Evolutionary conservation across 1,140 invertebrate species (phyloP), one percentile per base, ranked within the genome.

Genomic region (Leptonema lineaticorne): DNA sequence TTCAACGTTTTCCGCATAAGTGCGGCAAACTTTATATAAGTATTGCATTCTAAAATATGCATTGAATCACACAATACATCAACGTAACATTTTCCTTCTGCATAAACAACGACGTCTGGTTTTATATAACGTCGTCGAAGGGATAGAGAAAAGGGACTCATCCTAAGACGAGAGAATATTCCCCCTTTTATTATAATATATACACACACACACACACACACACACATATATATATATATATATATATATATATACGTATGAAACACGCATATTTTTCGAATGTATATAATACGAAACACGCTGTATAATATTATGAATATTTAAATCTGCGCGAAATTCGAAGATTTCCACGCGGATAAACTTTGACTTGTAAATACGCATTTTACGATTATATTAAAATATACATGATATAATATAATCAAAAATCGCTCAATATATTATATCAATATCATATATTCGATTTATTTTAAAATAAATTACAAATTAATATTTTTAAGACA

Each of bases 61-160:
- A 70, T 70, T 46, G 45, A 60, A 67, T 56, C 57, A 70, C 69
- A 63, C 57, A 62, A 50, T 60, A 67, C 63, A 59, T 56, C 56
- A 70, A 26, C 50, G 50, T 53, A 53, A 53, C 50, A 22, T 59
- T 56, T 64, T 69, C 63, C 45, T 69, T 59, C 11, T 65, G 26
- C 68, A 68, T 58, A 63, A 33, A 56, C 57, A 30, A 68, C 48
- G 59, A 48, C 26, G 46, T 26, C 16, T 20, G 60, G 30, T 59
- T 33, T 37, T 30, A 53, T 22, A 53, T 9, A 20, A 48, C 46
- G n/a, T n/a, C n/a, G n/a, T n/a, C n/a, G n/a, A n/a, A n/a, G 46
- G 16, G 24, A 16, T 41, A 11, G 37, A 16, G 22, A 53, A 53
- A 53, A 53, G 22, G n/a, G n/a, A n/a, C n/a, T n/a, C n/a, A n/a